phyloP scores from a whole-genome alignment of 1,140 invertebrate species.

The Atta cephalotes region DNA sequence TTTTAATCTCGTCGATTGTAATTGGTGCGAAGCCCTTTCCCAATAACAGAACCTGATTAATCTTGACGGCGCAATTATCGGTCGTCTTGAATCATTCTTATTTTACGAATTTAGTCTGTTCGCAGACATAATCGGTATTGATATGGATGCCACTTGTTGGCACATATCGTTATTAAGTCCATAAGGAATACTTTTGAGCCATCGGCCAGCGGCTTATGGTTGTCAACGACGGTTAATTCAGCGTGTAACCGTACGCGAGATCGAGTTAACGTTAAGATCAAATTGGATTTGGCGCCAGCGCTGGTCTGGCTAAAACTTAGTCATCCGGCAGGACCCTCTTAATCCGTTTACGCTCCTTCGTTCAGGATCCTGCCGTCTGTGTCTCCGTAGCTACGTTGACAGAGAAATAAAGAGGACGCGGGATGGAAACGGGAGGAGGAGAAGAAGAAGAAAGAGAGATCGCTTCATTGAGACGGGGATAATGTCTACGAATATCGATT shows the following conservation, averaged over 20 bases:
- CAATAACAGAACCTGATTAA: background rate
- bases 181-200: slow-evolving; percentile 66
- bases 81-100: background rate
- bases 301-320: slow-evolving; percentile 81
- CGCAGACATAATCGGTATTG: background rate
- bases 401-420: slow-evolving; percentile 68
- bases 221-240: slow-evolving; percentile 79
- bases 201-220: slow-evolving; percentile 52
- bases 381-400: slow-evolving; percentile 63
- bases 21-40: background rate
- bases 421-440: background rate
- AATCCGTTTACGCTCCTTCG: slow-evolving; percentile 80
- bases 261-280: slow-evolving; percentile 83
- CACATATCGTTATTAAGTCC: slow-evolving; percentile 12
- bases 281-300: slow-evolving; percentile 80
- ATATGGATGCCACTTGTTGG: slow-evolving; percentile 67
- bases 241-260: slow-evolving; percentile 81
- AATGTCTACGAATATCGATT: slow-evolving; percentile 38
- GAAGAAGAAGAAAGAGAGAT: slow-evolving; percentile 29
- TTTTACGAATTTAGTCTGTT: background rate
- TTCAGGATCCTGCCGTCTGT: slow-evolving; percentile 69
- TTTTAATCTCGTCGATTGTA: background rate
- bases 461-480: slow-evolving; percentile 21
- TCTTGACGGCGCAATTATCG: background rate
- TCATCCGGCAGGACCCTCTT: slow-evolving; percentile 82